Percentiles rank a stretch among this genome's conserved stretches.
These are phyloP conservation scores for Scelioninae gen. 2 DNA, from an alignment of 2,888 invertebrate species.

Conservation along the genomic window DNA sequence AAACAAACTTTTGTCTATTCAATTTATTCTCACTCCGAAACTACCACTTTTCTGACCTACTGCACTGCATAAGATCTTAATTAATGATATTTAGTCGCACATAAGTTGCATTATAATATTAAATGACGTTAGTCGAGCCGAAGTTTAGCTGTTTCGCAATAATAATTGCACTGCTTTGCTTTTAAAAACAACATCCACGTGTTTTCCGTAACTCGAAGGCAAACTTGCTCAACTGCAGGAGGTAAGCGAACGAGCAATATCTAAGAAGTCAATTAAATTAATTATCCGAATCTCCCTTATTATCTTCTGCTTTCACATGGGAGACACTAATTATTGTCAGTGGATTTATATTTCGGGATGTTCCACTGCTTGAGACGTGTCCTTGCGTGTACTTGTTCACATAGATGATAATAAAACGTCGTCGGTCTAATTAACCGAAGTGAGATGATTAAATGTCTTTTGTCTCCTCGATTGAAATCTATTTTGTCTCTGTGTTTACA, in stretches of 20 bases:
- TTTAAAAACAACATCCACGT: not conserved
- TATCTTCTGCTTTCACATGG: constrained; percentile 19
- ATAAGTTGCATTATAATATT: constrained; percentile 32
- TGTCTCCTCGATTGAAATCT: not conserved
- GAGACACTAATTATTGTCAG: constrained; percentile 2
- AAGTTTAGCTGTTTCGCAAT: not conserved
- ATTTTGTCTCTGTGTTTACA: not conserved
- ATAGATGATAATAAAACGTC: constrained; percentile 6
- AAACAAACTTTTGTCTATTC: not conserved
- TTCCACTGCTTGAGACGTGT: not conserved
- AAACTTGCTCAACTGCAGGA: constrained; percentile 25
- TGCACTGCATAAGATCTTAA: constrained; percentile 18
- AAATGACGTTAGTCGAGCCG: constrained; percentile 10
- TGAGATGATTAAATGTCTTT: not conserved
- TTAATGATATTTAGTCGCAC: constrained; percentile 24
- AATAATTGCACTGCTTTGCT: constrained; percentile 4
- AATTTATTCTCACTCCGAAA: not conserved
- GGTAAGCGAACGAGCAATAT: constrained; percentile 23
- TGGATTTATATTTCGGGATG: constrained; percentile 1
- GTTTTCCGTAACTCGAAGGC: constrained; percentile 20
- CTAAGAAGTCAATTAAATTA: constrained; percentile 40
- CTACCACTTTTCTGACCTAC: not conserved
- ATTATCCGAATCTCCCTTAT: constrained; percentile 35
- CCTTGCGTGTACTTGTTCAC: not conserved
- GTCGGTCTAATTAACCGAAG: constrained; percentile 1